Evolutionary conservation across 2,888 invertebrate species (phyloP).

Genomic region (Lobophora halterata): DNA sequence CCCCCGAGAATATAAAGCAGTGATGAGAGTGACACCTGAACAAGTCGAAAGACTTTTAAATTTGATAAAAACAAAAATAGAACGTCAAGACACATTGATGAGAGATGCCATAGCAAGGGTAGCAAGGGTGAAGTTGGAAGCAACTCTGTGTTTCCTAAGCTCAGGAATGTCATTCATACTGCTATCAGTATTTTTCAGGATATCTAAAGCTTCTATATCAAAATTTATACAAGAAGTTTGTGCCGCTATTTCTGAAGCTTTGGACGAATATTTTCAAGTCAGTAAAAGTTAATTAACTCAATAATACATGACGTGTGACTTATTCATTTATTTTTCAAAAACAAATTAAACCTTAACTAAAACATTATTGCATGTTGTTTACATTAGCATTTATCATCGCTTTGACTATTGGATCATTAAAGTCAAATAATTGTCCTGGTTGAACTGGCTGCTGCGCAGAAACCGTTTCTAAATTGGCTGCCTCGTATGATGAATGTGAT

Average conservation of each 20-base stretch:
- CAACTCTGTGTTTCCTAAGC: constrained; percentile 31
- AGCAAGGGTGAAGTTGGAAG: constrained; percentile 32
- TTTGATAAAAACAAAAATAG: constrained; percentile 26
- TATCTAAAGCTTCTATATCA: constrained; percentile 23
- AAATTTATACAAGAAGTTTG: constrained; percentile 25
- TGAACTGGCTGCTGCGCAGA: constrained; percentile 20
- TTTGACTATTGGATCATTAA: constrained; percentile 21
- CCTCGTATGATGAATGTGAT: constrained; percentile 16
- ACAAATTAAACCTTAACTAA: constrained; percentile 13
- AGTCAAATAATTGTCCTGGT: constrained; percentile 14
- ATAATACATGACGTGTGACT: constrained; percentile 19
- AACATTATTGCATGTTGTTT: constrained; percentile 17
- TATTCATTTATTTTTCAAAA: constrained; percentile 19
- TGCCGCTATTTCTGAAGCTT: constrained; percentile 18
- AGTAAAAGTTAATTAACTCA: constrained; percentile 15
- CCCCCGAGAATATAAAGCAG: constrained; percentile 19
- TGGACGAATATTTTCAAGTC: constrained; percentile 16
- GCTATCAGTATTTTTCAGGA: constrained; percentile 19
- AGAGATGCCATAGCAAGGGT: constrained; percentile 32
- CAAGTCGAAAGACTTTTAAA: constrained; percentile 26
- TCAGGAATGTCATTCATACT: constrained; percentile 30
- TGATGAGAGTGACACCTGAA: constrained; percentile 23
- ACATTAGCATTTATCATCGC: constrained; percentile 20
- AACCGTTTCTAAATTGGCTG: constrained; percentile 16
- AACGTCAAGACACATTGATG: constrained; percentile 30